A percentile compares a stretch with the other conserved stretches of the same genome.
These are phyloP conservation scores for Arion vulgaris DNA, from an alignment of 1,140 invertebrate species.

Conservation along the genomic window DNA sequence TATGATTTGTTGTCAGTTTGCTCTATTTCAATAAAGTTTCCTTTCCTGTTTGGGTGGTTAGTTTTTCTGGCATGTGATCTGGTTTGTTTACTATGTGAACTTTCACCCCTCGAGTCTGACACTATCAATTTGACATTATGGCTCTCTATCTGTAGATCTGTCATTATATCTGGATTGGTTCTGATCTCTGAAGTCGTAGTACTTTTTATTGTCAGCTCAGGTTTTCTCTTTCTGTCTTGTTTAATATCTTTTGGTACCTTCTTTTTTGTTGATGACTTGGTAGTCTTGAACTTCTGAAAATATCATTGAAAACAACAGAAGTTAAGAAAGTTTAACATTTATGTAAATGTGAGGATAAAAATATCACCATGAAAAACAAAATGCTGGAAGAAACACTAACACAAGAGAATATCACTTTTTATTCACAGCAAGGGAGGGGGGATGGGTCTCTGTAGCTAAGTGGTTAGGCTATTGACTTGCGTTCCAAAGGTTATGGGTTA, in stretches of 20 bases:
- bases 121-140: neutral
- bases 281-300: neutral
- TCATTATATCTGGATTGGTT: neutral
- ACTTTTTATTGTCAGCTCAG: neutral
- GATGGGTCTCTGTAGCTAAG: too few relatives aligned
- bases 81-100: neutral
- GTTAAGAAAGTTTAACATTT: too few relatives aligned
- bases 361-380: too few relatives aligned
- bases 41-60: neutral
- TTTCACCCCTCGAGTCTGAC: neutral
- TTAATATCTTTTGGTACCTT: neutral
- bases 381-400: too few relatives aligned
- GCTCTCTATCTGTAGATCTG: neutral
- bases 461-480: too few relatives aligned
- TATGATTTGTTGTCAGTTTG: neutral
- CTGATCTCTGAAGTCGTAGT: neutral
- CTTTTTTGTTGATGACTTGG: neutral
- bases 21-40: neutral
- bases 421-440: too few relatives aligned
- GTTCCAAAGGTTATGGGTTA: too few relatives aligned
- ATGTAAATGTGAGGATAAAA: too few relatives aligned
- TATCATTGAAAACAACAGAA: too few relatives aligned
- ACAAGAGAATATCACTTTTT: too few relatives aligned
- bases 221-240: neutral
- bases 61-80: neutral